Evolutionary conservation across 2,888 invertebrate species (phyloP).

Genomic region (Strigamia transsilvanica): DNA sequence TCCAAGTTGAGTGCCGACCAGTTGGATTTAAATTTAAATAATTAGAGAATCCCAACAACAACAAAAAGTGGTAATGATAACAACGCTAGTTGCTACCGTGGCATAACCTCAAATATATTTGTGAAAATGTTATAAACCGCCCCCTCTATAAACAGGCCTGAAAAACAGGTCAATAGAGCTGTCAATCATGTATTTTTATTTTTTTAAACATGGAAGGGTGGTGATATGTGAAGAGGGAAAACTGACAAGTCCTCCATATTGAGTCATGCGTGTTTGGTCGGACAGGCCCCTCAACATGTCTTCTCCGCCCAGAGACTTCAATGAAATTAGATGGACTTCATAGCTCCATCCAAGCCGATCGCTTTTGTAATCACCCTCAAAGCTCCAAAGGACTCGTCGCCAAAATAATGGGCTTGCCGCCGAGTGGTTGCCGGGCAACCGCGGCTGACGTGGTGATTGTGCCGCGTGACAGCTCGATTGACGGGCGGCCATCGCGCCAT

Average conservation of each 20-base stretch:
- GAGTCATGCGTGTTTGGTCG: slow-evolving; percentile 30
- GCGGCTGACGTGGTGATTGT: slow-evolving; percentile 35
- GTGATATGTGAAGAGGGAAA: slow-evolving; percentile 1
- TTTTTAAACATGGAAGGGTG: background rate
- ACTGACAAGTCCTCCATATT: slow-evolving; percentile 41
- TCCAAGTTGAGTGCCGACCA: background rate
- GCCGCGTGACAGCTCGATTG: slow-evolving; percentile 51
- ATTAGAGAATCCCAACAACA: too few relatives aligned
- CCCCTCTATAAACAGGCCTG: background rate
- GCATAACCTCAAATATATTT: background rate
- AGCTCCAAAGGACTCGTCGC: slow-evolving; percentile 32
- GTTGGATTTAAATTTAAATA: slow-evolving; percentile 8
- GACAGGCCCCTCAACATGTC: slow-evolving; percentile 29
- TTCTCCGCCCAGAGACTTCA: slow-evolving; percentile 39
- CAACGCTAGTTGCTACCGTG: too few relatives aligned
- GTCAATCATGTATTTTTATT: slow-evolving; percentile 21
- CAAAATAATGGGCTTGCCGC: slow-evolving; percentile 50
- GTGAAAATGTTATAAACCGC: background rate
- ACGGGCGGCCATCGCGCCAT: slow-evolving; percentile 34
- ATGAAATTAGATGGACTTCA: slow-evolving; percentile 52
- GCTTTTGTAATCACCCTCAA: slow-evolving; percentile 42
- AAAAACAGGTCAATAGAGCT: slow-evolving; percentile 15
- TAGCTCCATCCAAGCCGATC: slow-evolving; percentile 22
- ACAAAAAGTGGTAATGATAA: too few relatives aligned
- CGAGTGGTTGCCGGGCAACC: background rate